Conservation (phyloP, 2,797 vertebrate genomes). For the Enteromius mattozi region DNA sequence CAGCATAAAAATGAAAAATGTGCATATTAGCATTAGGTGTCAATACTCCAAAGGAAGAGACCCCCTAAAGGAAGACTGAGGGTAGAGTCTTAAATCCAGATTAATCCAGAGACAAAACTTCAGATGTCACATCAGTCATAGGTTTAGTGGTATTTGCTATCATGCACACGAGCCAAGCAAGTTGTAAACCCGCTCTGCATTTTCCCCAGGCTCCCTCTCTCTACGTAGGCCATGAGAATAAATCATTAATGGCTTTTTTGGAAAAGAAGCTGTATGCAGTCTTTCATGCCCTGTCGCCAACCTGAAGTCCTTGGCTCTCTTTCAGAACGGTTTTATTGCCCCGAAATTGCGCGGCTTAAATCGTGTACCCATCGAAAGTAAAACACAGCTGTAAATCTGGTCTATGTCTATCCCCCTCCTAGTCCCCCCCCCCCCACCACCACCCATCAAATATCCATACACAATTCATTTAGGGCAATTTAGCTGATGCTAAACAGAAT, state of each 20-base stretch:
- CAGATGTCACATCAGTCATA: constrained; percentile 17
- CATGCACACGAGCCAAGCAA: constrained; percentile 36
- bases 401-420: constrained; percentile 64
- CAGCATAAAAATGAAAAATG: neutral
- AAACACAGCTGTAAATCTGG: constrained; percentile 81
- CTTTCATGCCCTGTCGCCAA: constrained; percentile 78
- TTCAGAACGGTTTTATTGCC: constrained; percentile 75
- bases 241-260: constrained; percentile 77
- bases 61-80: neutral
- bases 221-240: constrained; percentile 75
- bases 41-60: neutral
- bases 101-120: constrained; percentile 15
- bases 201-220: constrained; percentile 50
- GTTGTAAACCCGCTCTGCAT: constrained; percentile 43
- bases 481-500: constrained; percentile 83
- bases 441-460: constrained; percentile 81
- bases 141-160: constrained; percentile 27
- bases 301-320: constrained; percentile 73
- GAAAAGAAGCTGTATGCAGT: constrained; percentile 63
- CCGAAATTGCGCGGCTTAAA: constrained; percentile 69
- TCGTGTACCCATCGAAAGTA: constrained; percentile 77
- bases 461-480: constrained; percentile 81
- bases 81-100: neutral
- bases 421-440: constrained; percentile 59
- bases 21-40: neutral